Evolutionary conservation across 2,888 invertebrate genomes (phyloP).

Genomic region (Lacanobia oleracea): DNA sequence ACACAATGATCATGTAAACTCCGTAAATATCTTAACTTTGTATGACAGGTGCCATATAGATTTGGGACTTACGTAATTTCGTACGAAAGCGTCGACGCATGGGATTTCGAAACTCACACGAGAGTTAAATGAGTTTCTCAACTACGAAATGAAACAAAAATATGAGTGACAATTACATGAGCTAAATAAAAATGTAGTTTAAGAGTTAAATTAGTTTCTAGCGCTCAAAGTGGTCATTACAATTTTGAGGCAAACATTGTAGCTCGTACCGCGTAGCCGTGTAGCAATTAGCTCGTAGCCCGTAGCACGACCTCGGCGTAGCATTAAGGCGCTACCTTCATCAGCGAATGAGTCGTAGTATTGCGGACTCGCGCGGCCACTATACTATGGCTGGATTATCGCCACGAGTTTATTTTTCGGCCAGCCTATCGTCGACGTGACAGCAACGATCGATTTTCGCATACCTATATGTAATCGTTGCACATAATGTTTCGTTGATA

Average conservation of each 20-base stretch:
- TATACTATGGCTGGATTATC: not conserved
- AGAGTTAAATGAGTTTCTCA: constrained; percentile 16
- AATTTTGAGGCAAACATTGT: constrained; percentile 2
- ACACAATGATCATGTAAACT: not conserved
- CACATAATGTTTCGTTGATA: not conserved
- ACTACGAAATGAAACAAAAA: constrained; percentile 7
- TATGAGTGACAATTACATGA: not conserved
- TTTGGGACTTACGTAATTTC: no score
- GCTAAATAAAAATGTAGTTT: not conserved
- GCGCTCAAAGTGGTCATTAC: constrained; percentile 26
- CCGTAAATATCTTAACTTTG: not conserved
- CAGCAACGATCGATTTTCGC: not conserved
- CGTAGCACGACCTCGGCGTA: constrained; percentile 61
- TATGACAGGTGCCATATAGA: not conserved
- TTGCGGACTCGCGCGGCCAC: not conserved
- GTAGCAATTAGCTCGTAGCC: constrained; percentile 24
- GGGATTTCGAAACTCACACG: not conserved
- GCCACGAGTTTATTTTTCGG: not conserved
- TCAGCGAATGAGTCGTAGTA: not conserved
- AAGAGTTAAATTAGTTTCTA: constrained; percentile 23
- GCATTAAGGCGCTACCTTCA: constrained; percentile 21
- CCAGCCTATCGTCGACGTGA: not conserved
- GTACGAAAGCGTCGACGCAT: not conserved
- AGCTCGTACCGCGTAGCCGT: not conserved
- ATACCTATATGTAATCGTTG: not conserved